phyloP scores from a whole-genome alignment of 2,888 invertebrate genomes.

The Listrodromus nycthemerus region DNA sequence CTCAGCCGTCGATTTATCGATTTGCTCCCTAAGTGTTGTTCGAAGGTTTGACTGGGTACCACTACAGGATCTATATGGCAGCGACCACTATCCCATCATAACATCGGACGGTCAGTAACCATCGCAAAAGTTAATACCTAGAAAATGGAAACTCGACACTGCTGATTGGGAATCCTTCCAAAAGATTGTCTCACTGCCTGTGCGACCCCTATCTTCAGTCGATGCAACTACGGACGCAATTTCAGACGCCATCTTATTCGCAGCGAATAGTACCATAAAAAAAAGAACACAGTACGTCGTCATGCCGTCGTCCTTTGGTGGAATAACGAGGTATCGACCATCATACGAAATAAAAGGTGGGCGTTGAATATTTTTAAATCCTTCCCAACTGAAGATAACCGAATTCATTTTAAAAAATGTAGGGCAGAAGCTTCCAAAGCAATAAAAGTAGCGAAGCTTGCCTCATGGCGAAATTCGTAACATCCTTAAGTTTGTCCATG shows the following conservation, averaged over 20 bases:
- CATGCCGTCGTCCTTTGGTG: background rate
- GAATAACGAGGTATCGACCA: background rate
- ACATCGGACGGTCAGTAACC: background rate
- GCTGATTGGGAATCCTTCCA: background rate
- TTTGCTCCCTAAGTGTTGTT: background rate
- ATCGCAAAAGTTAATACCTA: background rate
- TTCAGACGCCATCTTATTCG: background rate
- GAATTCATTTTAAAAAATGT: background rate
- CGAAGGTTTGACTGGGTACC: background rate
- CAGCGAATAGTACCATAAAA: background rate
- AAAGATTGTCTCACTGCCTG: background rate
- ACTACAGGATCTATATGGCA: background rate
- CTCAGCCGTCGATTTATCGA: background rate
- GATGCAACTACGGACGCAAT: background rate
- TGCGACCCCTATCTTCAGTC: background rate
- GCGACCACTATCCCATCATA: background rate
- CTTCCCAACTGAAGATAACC: background rate
- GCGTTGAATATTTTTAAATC: background rate
- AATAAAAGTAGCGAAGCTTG: background rate
- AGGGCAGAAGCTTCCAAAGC: background rate
- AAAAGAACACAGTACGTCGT: background rate
- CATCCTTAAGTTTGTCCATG: background rate
- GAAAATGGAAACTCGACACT: background rate
- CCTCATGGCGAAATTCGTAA: background rate
- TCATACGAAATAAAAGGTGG: background rate